Evolutionary conservation across 2,113 vertebrate genomes (phyloP).

Genomic region (Nettapus auritus): DNA sequence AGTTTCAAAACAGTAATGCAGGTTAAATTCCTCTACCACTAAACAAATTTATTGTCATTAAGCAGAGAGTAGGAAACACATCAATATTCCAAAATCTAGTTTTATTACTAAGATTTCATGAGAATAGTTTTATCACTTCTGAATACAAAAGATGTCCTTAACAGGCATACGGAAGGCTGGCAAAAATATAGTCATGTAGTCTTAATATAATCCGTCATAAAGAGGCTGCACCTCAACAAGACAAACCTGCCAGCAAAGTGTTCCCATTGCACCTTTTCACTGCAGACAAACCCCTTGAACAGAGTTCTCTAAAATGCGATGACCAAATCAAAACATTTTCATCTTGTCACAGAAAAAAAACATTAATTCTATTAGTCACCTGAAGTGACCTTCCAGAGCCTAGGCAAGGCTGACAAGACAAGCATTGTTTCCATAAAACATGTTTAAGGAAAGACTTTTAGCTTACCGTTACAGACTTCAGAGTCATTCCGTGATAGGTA

Average conservation of each 20-base stretch:
- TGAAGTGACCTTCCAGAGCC: not conserved
- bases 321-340: not conserved
- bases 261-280: not conserved
- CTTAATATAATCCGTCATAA: not conserved
- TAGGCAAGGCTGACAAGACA: not conserved
- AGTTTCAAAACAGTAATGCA: not conserved
- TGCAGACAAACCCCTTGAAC: not conserved
- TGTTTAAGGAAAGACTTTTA: not conserved
- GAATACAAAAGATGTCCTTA: not conserved
- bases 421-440: not conserved
- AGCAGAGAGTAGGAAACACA: not conserved
- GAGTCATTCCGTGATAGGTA: slow-evolving; percentile 98
- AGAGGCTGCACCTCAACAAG: not conserved
- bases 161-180: not conserved
- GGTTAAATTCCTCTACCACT: not conserved
- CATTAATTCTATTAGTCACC: not conserved
- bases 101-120: not conserved
- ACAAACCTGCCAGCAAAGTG: not conserved
- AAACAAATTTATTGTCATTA: not conserved
- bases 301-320: not conserved
- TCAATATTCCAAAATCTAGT: not conserved
- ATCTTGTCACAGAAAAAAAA: not conserved
- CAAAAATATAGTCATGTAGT: not conserved
- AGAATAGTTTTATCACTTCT: not conserved
- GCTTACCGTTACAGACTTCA: slow-evolving; percentile 99